Conservation (phyloP, 2,888 invertebrate species). For the Philereme vetulata region DNA sequence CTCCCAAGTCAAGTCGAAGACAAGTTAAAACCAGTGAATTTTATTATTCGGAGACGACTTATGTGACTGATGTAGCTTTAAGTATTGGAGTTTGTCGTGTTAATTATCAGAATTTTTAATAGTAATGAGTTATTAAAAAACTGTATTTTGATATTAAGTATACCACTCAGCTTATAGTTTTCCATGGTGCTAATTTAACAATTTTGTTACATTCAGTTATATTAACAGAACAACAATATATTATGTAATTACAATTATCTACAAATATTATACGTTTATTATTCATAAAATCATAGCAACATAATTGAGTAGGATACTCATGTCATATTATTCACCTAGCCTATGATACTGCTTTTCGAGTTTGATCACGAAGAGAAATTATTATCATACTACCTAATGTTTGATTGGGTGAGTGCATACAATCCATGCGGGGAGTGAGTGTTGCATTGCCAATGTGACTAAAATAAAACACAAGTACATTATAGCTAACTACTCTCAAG, state of each 20-base stretch:
- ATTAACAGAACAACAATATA: conserved; percentile 40
- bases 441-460: conserved; percentile 70
- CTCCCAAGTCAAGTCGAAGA: too few relatives aligned
- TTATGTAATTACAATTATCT: conserved; percentile 50
- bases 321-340: conserved; percentile 80
- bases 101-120: too few relatives aligned
- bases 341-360: conserved; percentile 81
- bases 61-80: too few relatives aligned
- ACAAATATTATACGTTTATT: conserved; percentile 44
- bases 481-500: conserved; percentile 78
- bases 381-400: conserved; percentile 82
- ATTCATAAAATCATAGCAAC: conserved; percentile 59
- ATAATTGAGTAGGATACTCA: conserved; percentile 65
- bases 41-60: too few relatives aligned
- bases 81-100: too few relatives aligned
- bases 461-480: conserved; percentile 73
- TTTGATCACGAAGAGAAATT: conserved; percentile 82
- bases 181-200: conserved; percentile 42
- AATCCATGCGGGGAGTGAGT: conserved; percentile 76
- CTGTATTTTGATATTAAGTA: not conserved
- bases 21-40: too few relatives aligned
- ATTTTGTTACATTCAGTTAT: conserved; percentile 29
- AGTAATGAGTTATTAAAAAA: too few relatives aligned
- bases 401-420: conserved; percentile 75
- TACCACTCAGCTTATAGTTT: conserved; percentile 46